Evolutionary conservation across 2,113 vertebrate genomes (phyloP).

Genomic region (Aix galericulata): DNA sequence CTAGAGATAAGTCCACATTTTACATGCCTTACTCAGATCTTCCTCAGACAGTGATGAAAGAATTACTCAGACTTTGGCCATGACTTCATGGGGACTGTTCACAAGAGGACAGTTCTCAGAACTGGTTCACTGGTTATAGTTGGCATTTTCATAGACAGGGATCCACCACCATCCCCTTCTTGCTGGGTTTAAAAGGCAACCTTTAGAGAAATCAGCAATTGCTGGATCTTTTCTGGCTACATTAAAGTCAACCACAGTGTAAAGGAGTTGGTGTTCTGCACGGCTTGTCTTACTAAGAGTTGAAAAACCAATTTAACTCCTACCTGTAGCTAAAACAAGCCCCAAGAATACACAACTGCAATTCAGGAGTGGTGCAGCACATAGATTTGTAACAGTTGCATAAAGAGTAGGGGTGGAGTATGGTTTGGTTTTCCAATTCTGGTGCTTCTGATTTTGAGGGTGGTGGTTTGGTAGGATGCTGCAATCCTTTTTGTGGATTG

Average conservation of each 20-base stretch:
- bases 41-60: conserved; percentile 45
- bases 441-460: not conserved
- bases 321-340: conserved; percentile 19
- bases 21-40: conserved; percentile 28
- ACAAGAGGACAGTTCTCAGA: not conserved
- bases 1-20: conserved; percentile 13
- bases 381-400: not conserved
- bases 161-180: not conserved
- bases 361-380: not conserved
- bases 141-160: not conserved
- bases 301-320: not conserved
- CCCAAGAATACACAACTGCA: not conserved
- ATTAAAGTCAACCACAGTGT: not conserved
- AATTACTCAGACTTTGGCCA: conserved; percentile 38
- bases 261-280: not conserved
- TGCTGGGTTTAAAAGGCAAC: not conserved
- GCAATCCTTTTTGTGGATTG: not conserved
- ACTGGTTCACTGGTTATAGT: not conserved
- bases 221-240: not conserved
- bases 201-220: not conserved
- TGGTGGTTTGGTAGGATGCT: not conserved
- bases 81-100: conserved; percentile 31
- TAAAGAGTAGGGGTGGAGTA: not conserved
- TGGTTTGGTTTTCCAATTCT: not conserved
- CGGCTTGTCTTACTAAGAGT: not conserved